Evolutionary conservation across 2,797 vertebrate genomes (phyloP).

Genomic region (Tolypeutes matacus): DNA sequence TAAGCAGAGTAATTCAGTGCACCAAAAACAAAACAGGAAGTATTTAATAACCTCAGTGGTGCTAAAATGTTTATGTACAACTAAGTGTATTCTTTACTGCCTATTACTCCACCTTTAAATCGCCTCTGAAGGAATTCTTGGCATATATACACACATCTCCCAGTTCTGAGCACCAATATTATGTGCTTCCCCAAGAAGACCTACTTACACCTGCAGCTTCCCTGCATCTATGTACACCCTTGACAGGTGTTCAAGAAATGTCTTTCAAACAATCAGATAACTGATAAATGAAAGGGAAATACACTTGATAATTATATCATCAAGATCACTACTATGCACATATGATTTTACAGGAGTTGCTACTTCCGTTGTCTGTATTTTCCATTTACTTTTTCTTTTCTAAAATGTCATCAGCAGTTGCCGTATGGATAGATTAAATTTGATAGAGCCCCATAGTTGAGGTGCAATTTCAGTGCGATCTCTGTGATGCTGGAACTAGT

Average conservation of each 20-base stretch:
- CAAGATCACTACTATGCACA: constrained; percentile 1
- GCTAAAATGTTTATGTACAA: constrained; percentile 30
- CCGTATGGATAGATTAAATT: constrained; percentile 62
- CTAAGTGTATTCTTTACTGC: constrained; percentile 4
- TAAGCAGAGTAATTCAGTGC: neutral
- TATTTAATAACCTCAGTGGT: constrained; percentile 61
- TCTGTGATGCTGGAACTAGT: constrained; percentile 30
- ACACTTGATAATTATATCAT: constrained; percentile 40
- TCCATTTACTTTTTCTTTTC: constrained; percentile 43
- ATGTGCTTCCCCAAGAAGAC: neutral
- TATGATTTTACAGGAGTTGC: constrained; percentile 41
- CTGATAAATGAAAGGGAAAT: constrained; percentile 52
- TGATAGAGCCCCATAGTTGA: constrained; percentile 54
- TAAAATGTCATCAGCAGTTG: constrained; percentile 55
- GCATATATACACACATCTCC: neutral
- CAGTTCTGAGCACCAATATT: neutral
- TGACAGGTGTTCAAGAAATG: constrained; percentile 53
- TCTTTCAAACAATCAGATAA: constrained; percentile 53
- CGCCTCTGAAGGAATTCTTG: constrained; percentile 51
- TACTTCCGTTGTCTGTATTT: constrained; percentile 53
- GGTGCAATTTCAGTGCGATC: constrained; percentile 39
- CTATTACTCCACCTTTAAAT: constrained; percentile 37
- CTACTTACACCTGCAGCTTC: constrained; percentile 7
- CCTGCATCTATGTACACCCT: neutral
- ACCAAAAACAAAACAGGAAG: constrained; percentile 23